Evolutionary conservation across 2,113 vertebrate species (phyloP).

Genomic region (Aphelocoma coerulescens): DNA sequence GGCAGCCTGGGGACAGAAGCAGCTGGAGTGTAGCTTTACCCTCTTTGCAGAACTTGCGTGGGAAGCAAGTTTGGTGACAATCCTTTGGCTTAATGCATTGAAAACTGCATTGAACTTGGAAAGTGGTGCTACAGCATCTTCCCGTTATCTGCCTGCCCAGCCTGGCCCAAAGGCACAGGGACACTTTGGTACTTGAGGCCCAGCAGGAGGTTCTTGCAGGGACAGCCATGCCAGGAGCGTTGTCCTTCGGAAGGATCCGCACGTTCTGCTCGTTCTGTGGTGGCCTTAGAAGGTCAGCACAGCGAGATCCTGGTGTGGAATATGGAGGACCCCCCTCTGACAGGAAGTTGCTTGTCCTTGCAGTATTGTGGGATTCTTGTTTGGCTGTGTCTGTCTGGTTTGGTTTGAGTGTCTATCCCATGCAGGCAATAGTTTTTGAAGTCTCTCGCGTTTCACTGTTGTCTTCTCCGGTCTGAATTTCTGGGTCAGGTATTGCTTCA

Average conservation of each 20-base stretch:
- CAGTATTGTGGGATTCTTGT: neutral
- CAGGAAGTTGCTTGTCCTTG: neutral
- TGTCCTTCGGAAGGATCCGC: neutral
- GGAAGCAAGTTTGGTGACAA: slow-evolving; percentile 1
- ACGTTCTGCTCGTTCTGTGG: neutral
- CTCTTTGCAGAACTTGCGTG: slow-evolving; percentile 8
- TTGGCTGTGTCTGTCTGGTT: neutral
- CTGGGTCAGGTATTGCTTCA: neutral
- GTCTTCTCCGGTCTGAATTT: neutral
- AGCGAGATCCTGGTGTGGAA: neutral
- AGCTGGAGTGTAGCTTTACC: slow-evolving; percentile 52
- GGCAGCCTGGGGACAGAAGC: neutral
- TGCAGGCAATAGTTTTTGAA: slow-evolving; percentile 16
- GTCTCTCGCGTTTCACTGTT: neutral
- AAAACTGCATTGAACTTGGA: slow-evolving; percentile 21
- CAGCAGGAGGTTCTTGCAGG: slow-evolving; percentile 35
- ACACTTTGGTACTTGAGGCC: neutral
- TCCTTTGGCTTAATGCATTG: slow-evolving; percentile 38
- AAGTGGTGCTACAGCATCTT: slow-evolving; percentile 27
- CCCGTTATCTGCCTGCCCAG: neutral
- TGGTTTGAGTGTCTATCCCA: neutral
- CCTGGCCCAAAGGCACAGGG: slow-evolving; percentile 26
- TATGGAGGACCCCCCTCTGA: neutral
- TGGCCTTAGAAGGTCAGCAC: neutral
- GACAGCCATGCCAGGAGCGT: neutral